Conservation (phyloP, 2,888 invertebrate species). For the Emesis furor region DNA sequence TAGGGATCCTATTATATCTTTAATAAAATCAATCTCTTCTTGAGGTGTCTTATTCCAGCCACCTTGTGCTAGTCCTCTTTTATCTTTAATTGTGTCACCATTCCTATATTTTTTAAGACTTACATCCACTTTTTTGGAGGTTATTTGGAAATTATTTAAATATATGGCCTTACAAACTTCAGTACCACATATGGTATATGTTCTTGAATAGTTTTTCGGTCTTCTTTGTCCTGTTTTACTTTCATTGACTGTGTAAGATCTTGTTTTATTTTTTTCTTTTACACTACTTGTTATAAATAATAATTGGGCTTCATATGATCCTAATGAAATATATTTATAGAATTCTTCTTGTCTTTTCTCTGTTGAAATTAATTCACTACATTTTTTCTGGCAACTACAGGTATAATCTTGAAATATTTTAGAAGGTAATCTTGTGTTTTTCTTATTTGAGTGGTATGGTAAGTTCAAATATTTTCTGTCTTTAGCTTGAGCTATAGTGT, state of each 20-base stretch:
- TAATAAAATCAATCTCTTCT: conserved; percentile 13
- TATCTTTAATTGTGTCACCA: not conserved
- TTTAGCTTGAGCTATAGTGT: conserved; percentile 26
- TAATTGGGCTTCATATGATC: conserved; percentile 31
- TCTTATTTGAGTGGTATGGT: conserved; percentile 13
- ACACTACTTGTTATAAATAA: conserved; percentile 26
- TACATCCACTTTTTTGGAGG: not conserved
- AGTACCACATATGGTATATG: too few species aligned
- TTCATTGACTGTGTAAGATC: not conserved
- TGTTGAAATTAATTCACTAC: not conserved
- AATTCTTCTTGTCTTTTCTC: conserved; percentile 25
- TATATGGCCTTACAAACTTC: too few species aligned
- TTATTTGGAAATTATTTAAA: not conserved
- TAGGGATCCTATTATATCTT: conserved; percentile 3
- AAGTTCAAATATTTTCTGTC: conserved; percentile 21
- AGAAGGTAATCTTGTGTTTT: not conserved
- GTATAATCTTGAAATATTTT: conserved; percentile 25
- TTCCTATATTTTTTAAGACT: not conserved
- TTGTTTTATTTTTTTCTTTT: not conserved
- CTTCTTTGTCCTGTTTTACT: not conserved
- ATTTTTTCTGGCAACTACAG: conserved; percentile 18
- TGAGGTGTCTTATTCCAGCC: conserved; percentile 12
- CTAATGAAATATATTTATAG: conserved; percentile 14
- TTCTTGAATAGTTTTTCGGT: not conserved
- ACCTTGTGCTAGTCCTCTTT: conserved; percentile 9